Conservation (phyloP, 1,140 invertebrate genomes). For the Cherax destructor region DNA sequence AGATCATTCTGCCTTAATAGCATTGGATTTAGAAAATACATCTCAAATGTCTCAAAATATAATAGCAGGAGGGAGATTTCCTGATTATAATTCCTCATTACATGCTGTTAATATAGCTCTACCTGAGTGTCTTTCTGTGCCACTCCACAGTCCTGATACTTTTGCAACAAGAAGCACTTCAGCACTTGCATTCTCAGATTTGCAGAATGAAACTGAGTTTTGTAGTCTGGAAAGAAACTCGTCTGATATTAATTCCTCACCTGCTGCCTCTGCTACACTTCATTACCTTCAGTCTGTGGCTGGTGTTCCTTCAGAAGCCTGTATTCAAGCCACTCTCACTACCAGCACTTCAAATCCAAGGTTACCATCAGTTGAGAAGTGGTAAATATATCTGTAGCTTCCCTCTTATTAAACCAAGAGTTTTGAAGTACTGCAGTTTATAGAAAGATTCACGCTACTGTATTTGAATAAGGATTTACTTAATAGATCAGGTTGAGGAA, state of each 20-base stretch:
- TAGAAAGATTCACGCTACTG: no score
- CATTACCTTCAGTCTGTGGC: not conserved
- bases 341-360: not conserved
- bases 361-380: not conserved
- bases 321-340: not conserved
- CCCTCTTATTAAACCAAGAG: no score
- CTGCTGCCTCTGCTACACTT: not conserved
- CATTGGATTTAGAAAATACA: not conserved
- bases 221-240: not conserved
- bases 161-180: not conserved
- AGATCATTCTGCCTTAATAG: constrained; percentile 1
- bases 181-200: not conserved
- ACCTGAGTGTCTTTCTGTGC: not conserved
- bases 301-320: not conserved
- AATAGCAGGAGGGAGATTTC: not conserved
- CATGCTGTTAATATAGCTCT: not conserved
- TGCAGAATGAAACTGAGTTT: not conserved
- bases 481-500: no score
- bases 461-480: no score
- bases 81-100: not conserved
- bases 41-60: not conserved
- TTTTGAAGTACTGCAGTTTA: no score
- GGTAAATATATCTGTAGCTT: not conserved
- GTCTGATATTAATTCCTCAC: not conserved
- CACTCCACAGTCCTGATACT: not conserved